Conservation (phyloP, 37 sponge, comb jelly and placozoan genomes). For the Haliclona indistincta region DNA sequence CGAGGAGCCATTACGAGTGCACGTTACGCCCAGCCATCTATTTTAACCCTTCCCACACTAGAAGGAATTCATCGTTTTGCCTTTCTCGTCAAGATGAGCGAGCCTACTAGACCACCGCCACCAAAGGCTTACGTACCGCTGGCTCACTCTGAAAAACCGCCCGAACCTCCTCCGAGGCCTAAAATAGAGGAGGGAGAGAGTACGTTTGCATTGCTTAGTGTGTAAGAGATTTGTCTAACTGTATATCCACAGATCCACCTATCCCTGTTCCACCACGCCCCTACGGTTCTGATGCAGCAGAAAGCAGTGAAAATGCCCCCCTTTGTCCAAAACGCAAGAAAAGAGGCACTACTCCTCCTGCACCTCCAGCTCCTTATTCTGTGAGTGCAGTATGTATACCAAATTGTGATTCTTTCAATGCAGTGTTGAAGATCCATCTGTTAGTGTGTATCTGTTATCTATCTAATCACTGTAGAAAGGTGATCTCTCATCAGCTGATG, state of each 20-base stretch:
- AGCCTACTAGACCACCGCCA: constrained; percentile 56
- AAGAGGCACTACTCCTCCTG: constrained; percentile 10
- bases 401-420: no score
- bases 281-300: background rate
- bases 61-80: no score
- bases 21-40: no score
- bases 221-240: background rate
- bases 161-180: constrained; percentile 18
- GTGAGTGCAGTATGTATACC: no score
- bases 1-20: constrained; percentile 9
- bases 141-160: background rate
- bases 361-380: constrained; percentile 7
- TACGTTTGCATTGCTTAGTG: background rate
- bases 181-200: constrained; percentile 18
- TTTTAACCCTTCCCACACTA: no score
- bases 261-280: background rate
- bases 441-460: no score
- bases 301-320: background rate
- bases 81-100: constrained; percentile 10
- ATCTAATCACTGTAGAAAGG: no score
- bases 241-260: background rate
- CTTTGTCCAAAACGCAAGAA: constrained; percentile 18
- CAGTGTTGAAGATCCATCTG: no score
- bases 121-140: constrained; percentile 73
- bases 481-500: background rate